These are phyloP conservation scores for Bombus cullumanus DNA, from an alignment of 1,140 invertebrate genomes.

Conservation along the genomic window DNA sequence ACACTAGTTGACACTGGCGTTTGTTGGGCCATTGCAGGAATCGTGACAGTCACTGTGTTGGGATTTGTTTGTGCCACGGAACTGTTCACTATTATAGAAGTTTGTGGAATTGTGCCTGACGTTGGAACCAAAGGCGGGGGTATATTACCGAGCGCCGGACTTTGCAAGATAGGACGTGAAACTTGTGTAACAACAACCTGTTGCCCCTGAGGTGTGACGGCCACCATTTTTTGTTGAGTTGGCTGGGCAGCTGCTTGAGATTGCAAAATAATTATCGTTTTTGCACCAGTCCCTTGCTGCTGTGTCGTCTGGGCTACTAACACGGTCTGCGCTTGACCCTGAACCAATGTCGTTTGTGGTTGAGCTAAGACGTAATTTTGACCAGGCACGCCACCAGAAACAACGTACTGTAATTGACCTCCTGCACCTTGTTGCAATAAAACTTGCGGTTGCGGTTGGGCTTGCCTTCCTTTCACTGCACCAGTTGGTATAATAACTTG, in stretches of 20 bases:
- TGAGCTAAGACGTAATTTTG: slow-evolving; percentile 86
- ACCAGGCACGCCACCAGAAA: slow-evolving; percentile 83
- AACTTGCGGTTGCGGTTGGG: slow-evolving; percentile 79
- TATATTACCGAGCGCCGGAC: slow-evolving; percentile 79
- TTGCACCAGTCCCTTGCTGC: slow-evolving; percentile 85
- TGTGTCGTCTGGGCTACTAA: slow-evolving; percentile 85
- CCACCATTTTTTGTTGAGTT: slow-evolving; percentile 84
- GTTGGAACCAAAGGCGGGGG: slow-evolving; percentile 80
- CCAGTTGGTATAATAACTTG: slow-evolving; percentile 78
- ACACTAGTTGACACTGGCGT: slow-evolving; percentile 76
- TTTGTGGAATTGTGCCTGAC: slow-evolving; percentile 79
- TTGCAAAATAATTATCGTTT: slow-evolving; percentile 89
- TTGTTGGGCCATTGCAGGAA: slow-evolving; percentile 74
- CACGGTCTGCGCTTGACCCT: slow-evolving; percentile 86
- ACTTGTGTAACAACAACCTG: slow-evolving; percentile 85
- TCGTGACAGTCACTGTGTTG: slow-evolving; percentile 71
- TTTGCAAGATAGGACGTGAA: slow-evolving; percentile 83
- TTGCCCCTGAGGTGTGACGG: slow-evolving; percentile 87
- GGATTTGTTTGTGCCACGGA: slow-evolving; percentile 73
- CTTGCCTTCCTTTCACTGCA: slow-evolving; percentile 76
- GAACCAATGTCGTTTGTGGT: slow-evolving; percentile 84
- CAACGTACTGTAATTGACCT: slow-evolving; percentile 83
- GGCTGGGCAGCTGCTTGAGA: slow-evolving; percentile 82
- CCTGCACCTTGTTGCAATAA: slow-evolving; percentile 78
- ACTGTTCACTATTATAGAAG: slow-evolving; percentile 79